Percentiles rank a stretch among this genome's conserved stretches.
phyloP scores from a whole-genome alignment of 1,140 invertebrate species.

The Phenacoccus solenopsis region DNA sequence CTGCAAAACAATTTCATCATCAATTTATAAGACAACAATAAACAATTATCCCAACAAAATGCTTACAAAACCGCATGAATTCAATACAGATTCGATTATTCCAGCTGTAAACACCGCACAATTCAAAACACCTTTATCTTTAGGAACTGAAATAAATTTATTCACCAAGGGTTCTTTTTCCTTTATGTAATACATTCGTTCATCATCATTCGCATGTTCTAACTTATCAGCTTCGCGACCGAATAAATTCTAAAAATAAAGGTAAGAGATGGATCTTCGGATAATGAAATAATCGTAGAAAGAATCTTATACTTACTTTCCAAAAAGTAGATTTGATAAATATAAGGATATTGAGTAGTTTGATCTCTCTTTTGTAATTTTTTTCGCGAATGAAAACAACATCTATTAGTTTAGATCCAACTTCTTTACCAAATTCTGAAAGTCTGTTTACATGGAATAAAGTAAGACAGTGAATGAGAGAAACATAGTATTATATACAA shows the following conservation, averaged over 20 bases:
- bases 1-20: slow-evolving; percentile 44
- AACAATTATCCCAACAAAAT: neutral
- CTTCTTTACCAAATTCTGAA: slow-evolving; percentile 85
- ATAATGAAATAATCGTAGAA: slow-evolving; percentile 11
- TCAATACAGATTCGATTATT: slow-evolving; percentile 91
- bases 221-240: slow-evolving; percentile 97
- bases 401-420: slow-evolving; percentile 86
- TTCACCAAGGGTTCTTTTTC: slow-evolving; percentile 97
- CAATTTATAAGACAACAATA: neutral
- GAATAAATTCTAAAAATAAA: slow-evolving; percentile 64
- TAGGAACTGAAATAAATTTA: slow-evolving; percentile 93
- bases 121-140: slow-evolving; percentile 93
- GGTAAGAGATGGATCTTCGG: neutral
- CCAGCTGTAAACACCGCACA: slow-evolving; percentile 98
- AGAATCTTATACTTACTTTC: slow-evolving; percentile 52
- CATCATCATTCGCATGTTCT: slow-evolving; percentile 97
- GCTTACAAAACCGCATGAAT: slow-evolving; percentile 91
- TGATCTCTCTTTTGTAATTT: slow-evolving; percentile 88
- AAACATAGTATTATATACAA: neutral
- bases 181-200: slow-evolving; percentile 94
- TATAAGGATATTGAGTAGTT: slow-evolving; percentile 84
- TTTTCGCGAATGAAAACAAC: slow-evolving; percentile 86
- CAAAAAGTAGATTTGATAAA: slow-evolving; percentile 94
- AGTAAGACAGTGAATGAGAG: neutral
- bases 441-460: slow-evolving; percentile 43